A percentile compares a stretch with the other conserved stretches of the same genome.
Conservation (phyloP, 2,113 vertebrate genomes). For the Dromas ardeola region DNA sequence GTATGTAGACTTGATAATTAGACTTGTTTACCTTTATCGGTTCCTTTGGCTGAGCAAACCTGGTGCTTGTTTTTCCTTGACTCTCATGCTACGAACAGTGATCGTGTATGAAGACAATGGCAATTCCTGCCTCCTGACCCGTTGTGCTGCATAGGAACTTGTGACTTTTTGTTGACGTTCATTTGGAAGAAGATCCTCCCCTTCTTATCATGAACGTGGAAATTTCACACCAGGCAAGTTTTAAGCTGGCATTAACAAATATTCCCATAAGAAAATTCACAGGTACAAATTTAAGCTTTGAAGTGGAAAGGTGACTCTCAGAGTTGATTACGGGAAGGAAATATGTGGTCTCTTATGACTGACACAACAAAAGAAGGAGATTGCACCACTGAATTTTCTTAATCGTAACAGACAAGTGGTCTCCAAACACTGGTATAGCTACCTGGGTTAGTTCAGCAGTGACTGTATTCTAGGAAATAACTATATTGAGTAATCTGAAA, state of each 20-base stretch:
- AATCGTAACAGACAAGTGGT: neutral
- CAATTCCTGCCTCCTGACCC: neutral
- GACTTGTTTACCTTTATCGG: neutral
- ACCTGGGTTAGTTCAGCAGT: neutral
- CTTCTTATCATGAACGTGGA: neutral
- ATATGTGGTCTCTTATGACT: neutral
- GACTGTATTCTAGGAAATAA: neutral
- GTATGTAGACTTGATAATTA: neutral
- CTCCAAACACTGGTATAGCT: neutral
- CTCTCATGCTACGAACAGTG: neutral
- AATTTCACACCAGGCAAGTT: neutral
- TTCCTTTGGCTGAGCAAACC: neutral
- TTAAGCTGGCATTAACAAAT: neutral
- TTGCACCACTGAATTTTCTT: neutral
- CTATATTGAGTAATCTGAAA: neutral
- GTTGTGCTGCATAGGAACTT: neutral
- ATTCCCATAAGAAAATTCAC: neutral
- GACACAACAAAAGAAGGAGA: neutral
- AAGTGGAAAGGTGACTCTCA: neutral
- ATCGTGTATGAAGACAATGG: accelerated
- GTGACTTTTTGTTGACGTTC: neutral
- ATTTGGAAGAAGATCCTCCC: neutral
- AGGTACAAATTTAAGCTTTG: neutral
- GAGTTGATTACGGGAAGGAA: neutral
- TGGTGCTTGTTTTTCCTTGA: neutral